A percentile compares a stretch with the other conserved stretches of the same genome.
These are phyloP conservation scores for Rafetus swinhoei DNA, from an alignment of 2,113 vertebrate species.

Conservation along the genomic window DNA sequence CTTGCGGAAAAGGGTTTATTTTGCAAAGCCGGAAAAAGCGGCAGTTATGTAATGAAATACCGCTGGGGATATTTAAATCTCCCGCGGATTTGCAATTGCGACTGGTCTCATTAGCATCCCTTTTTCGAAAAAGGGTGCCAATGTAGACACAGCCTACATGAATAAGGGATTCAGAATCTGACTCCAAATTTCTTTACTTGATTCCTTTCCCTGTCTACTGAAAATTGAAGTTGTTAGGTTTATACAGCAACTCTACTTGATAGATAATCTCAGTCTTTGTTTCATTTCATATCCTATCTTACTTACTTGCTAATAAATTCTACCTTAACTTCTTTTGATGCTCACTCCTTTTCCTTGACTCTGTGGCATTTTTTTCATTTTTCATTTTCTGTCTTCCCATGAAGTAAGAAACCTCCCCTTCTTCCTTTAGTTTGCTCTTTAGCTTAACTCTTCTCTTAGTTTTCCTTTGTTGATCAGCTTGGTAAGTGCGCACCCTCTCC, in stretches of 20 bases:
- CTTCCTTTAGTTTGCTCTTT: not conserved
- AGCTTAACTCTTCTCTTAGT: not conserved
- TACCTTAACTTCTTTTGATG: not conserved
- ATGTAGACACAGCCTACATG: too few relatives aligned
- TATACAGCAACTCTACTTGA: not conserved
- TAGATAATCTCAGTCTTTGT: not conserved
- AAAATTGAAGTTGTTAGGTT: not conserved
- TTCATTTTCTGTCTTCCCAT: too few relatives aligned
- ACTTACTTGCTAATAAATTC: not conserved
- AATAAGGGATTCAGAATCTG: not conserved
- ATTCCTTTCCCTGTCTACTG: not conserved
- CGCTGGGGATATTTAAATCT: too few relatives aligned
- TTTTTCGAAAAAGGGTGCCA: too few relatives aligned
- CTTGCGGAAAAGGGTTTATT: too few relatives aligned
- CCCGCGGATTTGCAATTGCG: too few relatives aligned
- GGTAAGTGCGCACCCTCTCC: not conserved
- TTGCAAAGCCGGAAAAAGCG: too few relatives aligned
- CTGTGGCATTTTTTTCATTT: too few relatives aligned
- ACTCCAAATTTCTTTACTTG: not conserved
- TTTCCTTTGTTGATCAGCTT: not conserved
- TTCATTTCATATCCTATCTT: not conserved
- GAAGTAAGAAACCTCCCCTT: too few relatives aligned
- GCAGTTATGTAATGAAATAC: too few relatives aligned
- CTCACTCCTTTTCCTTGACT: too few relatives aligned
- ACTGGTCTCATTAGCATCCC: too few relatives aligned